A percentile compares a stretch with the other conserved stretches of the same genome.
Conservation (phyloP, 1,140 invertebrate species). For the Elysia chlorotica region DNA sequence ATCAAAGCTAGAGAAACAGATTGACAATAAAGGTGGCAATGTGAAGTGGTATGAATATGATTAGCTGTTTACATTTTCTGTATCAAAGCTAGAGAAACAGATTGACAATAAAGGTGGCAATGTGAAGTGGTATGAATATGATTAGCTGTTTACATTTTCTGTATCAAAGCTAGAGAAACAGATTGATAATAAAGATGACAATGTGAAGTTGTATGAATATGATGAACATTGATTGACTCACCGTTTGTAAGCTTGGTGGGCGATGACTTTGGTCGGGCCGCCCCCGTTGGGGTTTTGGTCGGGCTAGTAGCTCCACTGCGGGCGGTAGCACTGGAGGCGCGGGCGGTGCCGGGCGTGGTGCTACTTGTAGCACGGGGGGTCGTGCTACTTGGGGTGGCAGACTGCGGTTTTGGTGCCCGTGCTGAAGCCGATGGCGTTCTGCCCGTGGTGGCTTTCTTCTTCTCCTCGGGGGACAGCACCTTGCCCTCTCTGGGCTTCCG, state of each 20-base stretch:
- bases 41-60: too few relatives aligned
- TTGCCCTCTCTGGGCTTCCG: neutral
- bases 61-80: too few relatives aligned
- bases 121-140: too few relatives aligned
- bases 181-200: too few relatives aligned
- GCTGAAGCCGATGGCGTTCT: neutral
- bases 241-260: slow-evolving; percentile 4
- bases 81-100: too few relatives aligned
- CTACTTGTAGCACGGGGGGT: neutral
- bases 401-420: neutral
- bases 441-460: neutral
- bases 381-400: neutral
- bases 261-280: neutral
- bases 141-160: too few relatives aligned
- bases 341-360: neutral
- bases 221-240: too few relatives aligned
- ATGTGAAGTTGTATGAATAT: too few relatives aligned
- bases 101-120: too few relatives aligned
- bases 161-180: too few relatives aligned
- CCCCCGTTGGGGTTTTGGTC: neutral
- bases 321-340: neutral
- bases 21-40: too few relatives aligned
- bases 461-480: neutral
- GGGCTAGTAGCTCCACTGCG: neutral
- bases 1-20: too few relatives aligned